Conservation (phyloP, 2,888 invertebrate genomes). For the Phaonia tiefii region DNA sequence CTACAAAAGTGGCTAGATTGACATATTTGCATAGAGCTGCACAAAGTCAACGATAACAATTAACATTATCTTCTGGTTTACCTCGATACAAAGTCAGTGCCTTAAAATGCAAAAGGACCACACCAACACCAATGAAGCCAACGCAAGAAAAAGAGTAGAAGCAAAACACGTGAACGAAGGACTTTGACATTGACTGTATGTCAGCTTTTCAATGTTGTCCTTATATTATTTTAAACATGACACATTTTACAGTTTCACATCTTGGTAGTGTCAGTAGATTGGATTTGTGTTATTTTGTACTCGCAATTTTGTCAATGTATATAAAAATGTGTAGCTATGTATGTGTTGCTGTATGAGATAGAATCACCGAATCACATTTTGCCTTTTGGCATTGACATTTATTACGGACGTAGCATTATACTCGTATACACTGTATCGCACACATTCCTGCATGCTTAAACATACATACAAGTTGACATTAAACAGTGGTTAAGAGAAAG, state of each 20-base stretch:
- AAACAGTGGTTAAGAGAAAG: too few relatives aligned
- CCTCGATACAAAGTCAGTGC: too few relatives aligned
- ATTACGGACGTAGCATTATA: conserved; percentile 26
- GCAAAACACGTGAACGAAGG: not conserved
- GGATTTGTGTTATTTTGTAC: not conserved
- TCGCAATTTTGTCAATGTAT: too few relatives aligned
- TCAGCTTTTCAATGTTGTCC: not conserved
- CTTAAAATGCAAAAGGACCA: not conserved
- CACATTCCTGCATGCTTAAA: not conserved
- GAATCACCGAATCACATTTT: conserved; percentile 38
- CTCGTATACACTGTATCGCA: not conserved
- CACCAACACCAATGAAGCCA: not conserved
- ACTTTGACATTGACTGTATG: conserved; percentile 7
- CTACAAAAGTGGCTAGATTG: not conserved
- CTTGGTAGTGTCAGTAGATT: not conserved
- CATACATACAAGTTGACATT: not conserved
- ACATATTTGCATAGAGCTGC: conserved; percentile 6
- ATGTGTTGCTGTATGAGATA: not conserved
- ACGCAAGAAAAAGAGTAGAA: not conserved
- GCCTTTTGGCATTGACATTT: conserved; percentile 61
- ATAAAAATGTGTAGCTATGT: not conserved
- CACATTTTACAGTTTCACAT: conserved; percentile 5
- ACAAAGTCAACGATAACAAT: not conserved
- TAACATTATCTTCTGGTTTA: not conserved
- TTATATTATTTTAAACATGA: conserved; percentile 5